Conservation (phyloP, 2,797 vertebrate species). For the Perodicticus potto region DNA sequence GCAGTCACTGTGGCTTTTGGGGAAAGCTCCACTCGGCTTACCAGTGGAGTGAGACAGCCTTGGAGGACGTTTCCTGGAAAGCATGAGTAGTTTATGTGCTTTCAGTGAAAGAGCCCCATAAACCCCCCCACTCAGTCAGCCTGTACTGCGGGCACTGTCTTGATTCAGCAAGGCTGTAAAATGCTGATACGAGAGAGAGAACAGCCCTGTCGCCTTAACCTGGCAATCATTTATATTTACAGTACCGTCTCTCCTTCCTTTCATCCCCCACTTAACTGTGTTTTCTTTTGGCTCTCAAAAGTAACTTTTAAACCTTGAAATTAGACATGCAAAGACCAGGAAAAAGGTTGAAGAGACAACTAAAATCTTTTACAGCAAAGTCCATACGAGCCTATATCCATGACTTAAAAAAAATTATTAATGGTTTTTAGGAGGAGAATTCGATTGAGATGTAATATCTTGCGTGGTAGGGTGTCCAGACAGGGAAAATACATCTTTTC, state of each 20-base stretch:
- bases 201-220: background rate
- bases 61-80: background rate
- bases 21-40: background rate
- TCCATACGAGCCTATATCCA: background rate
- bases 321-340: conserved; percentile 54
- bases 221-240: conserved; percentile 42
- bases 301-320: conserved; percentile 56
- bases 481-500: background rate
- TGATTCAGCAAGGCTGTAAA: conserved; percentile 50
- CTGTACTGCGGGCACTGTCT: background rate
- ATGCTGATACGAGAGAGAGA: background rate
- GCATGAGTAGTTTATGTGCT: background rate
- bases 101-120: background rate
- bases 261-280: conserved; percentile 60
- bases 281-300: conserved; percentile 44
- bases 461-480: conserved; percentile 1
- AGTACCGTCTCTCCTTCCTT: background rate
- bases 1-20: accelerated
- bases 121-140: background rate
- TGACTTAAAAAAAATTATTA: conserved; percentile 42
- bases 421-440: conserved; percentile 40
- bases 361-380: conserved; percentile 60
- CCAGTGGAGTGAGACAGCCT: background rate
- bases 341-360: conserved; percentile 60
- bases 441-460: conserved; percentile 40